Conservation (phyloP, 2,888 invertebrate species). For the Drosophila seclusa region DNA sequence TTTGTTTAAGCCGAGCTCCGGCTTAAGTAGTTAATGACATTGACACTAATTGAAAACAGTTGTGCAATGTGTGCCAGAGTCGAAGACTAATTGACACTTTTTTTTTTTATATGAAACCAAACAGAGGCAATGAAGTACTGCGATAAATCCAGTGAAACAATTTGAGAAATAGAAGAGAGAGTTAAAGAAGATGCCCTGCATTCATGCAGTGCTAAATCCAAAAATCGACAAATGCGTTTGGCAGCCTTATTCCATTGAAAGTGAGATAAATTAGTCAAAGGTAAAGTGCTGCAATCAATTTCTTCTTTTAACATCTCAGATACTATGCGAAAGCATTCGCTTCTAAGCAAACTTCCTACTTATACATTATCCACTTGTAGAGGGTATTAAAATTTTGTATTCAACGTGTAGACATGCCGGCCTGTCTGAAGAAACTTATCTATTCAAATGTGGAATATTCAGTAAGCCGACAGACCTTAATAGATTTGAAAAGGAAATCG, state of each 20-base stretch:
- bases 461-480: background rate
- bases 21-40: conserved; percentile 30
- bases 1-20: conserved; percentile 43
- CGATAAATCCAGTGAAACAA: background rate
- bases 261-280: background rate
- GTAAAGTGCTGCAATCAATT: background rate
- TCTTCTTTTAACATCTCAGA: background rate
- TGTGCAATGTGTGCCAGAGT: conserved; percentile 43
- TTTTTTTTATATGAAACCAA: background rate
- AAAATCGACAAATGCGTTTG: background rate
- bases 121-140: background rate
- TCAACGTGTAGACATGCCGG: background rate
- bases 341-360: background rate
- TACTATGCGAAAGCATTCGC: background rate
- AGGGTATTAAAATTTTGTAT: background rate
- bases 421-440: background rate
- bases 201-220: background rate
- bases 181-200: background rate
- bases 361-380: too few species aligned
- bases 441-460: background rate
- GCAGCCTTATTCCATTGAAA: background rate
- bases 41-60: conserved; percentile 60
- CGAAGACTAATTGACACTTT: conserved; percentile 9
- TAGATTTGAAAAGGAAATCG: background rate
- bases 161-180: background rate